phyloP scores from a whole-genome alignment of 2,797 vertebrate species.

The Setipinna tenuifilis region DNA sequence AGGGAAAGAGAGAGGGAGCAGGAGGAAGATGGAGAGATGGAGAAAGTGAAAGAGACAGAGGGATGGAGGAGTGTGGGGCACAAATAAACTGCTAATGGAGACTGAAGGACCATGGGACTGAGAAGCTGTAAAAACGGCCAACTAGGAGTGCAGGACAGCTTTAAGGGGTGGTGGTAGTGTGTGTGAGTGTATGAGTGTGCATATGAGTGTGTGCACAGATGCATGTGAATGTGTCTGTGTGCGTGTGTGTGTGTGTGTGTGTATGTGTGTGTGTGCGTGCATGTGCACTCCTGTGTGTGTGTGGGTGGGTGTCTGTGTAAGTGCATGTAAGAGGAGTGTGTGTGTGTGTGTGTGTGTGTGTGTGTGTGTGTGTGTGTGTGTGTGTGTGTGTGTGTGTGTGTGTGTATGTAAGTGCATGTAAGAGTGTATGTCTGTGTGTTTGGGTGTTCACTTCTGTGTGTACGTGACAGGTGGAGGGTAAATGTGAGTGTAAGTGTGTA shows the following conservation, averaged over 20 bases:
- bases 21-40: neutral
- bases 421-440: neutral
- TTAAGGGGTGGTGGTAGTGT: neutral
- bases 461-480: neutral
- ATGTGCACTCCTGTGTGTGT: too few species aligned
- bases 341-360: too few species aligned
- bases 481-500: neutral
- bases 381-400: neutral
- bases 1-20: neutral
- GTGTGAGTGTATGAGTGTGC: neutral
- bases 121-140: neutral
- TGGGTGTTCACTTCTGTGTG: neutral
- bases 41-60: neutral
- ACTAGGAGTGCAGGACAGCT: neutral
- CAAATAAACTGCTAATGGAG: neutral
- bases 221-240: neutral
- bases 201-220: neutral
- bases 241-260: neutral
- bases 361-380: too few species aligned
- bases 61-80: neutral
- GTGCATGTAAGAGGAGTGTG: neutral
- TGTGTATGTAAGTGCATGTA: constrained; percentile 28
- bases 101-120: neutral
- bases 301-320: neutral
- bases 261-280: neutral